Percentiles rank a stretch among this genome's conserved stretches.
These are phyloP conservation scores for Pseudolaguvia tuberculata DNA, from an alignment of 2,113 vertebrate species.

Conservation along the genomic window DNA sequence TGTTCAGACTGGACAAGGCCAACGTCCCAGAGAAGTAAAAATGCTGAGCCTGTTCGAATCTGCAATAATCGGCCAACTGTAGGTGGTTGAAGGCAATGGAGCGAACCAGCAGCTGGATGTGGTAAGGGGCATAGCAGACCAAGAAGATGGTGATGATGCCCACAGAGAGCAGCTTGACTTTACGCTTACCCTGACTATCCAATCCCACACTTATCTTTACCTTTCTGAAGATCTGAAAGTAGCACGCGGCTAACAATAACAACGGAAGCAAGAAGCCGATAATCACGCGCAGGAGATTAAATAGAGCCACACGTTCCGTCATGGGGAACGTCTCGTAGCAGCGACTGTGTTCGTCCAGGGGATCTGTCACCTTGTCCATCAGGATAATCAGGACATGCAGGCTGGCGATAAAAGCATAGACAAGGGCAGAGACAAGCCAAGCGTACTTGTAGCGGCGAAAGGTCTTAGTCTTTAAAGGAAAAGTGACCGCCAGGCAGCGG, in stretches of 20 bases:
- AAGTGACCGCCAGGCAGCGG: conserved; percentile 68
- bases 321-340: conserved; percentile 74
- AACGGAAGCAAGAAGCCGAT: conserved; percentile 66
- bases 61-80: conserved; percentile 30
- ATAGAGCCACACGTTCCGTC: conserved; percentile 40
- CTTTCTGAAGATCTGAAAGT: conserved; percentile 64
- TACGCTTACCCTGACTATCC: conserved; percentile 58
- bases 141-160: conserved; percentile 72
- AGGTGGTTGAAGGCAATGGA: conserved; percentile 57
- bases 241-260: conserved; percentile 62
- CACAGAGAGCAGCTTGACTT: conserved; percentile 67
- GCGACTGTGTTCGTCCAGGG: conserved; percentile 54
- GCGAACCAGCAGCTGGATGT: conserved; percentile 64
- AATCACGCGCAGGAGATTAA: conserved; percentile 65
- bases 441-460: conserved; percentile 56
- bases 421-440: conserved; percentile 54
- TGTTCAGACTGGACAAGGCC: conserved; percentile 71
- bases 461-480: conserved; percentile 60
- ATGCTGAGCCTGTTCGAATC: conserved; percentile 61
- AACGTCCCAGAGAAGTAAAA: conserved; percentile 62
- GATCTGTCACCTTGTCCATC: conserved; percentile 48
- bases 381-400: conserved; percentile 60
- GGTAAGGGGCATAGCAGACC: conserved; percentile 73
- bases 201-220: conserved; percentile 65
- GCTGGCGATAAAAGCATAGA: conserved; percentile 48